Evolutionary conservation across 2,113 vertebrate genomes (phyloP), one percentile per base, ranked within the genome.

Genomic region (Chunga burmeisteri): DNA sequence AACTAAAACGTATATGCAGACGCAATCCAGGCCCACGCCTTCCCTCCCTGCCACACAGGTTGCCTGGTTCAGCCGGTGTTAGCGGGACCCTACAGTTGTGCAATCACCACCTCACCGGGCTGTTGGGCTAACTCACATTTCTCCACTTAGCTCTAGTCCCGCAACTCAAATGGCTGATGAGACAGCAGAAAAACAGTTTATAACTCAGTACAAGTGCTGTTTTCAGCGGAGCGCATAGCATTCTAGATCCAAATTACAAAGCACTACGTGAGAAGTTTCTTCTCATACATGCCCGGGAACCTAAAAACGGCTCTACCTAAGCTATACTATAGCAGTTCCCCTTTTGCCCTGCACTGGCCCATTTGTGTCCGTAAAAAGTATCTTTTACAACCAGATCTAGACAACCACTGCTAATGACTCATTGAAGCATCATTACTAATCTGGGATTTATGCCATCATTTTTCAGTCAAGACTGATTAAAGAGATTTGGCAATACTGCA

Each of bases 381-480:
- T 40, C n/a, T 90, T 82, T 82, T 77, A 88, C 46, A 49, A 80
- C 34, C 44, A 58, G 47, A 81, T 83, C 87, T 59, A 80, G 29
- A 92, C 55, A 95, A 94, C 34, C 62, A 62, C 47, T 59, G 65
- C 61, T 83, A 91, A 90, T 72, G 85, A 97, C 86, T 96, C 92
- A 83, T n/a, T 52, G 74, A 96, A 93, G 61, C 44, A 71, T 59
- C 79, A 65, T 44, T 70, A 70, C 79, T 80, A 77, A 91, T 91
- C 80, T 80, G 72, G 75, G 91, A 95, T 73, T 93, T 86, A 86
- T 80, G 87, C 86, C 94, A 96, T 78, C 26, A 82, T 94, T 94
- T 96, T 90, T 78, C 78, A 96, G 92, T 94, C 67, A 94, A 86
- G 72, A 82, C 40, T 84, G 86, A 95, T 79, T 86, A 70, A 92